Percentiles rank a stretch among this genome's conserved stretches.
Evolutionary conservation across 2,888 invertebrate genomes (phyloP).

Genomic region (Beris chalybata): DNA sequence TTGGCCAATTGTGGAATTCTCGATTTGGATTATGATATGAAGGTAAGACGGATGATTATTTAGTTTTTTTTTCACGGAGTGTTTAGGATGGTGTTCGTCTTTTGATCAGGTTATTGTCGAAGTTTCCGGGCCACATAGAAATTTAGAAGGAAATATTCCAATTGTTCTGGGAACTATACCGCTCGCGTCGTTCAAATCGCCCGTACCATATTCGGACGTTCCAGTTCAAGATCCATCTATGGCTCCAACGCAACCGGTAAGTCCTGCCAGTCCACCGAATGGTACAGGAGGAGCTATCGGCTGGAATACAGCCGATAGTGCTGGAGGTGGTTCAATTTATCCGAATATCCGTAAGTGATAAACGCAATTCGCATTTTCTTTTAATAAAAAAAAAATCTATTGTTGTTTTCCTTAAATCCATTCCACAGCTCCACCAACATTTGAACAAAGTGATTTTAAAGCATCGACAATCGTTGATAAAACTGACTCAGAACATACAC

Average conservation of each 20-base stretch:
- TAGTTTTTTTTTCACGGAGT: constrained; percentile 5
- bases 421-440: constrained; percentile 66
- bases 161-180: constrained; percentile 78
- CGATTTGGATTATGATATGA: constrained; percentile 72
- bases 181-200: constrained; percentile 59
- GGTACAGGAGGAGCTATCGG: constrained; percentile 54
- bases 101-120: constrained; percentile 62
- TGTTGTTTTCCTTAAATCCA: constrained; percentile 1
- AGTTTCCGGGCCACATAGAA: constrained; percentile 67
- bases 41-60: constrained; percentile 57
- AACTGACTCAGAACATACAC: constrained; percentile 64
- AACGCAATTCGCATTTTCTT: too few relatives aligned
- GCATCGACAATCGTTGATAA: constrained; percentile 66
- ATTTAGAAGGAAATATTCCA: constrained; percentile 66
- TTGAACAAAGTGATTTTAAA: constrained; percentile 64
- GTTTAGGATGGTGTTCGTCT: background rate
- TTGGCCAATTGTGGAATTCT: constrained; percentile 74
- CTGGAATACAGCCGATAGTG: constrained; percentile 54
- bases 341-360: constrained; percentile 59
- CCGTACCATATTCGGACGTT: constrained; percentile 52
- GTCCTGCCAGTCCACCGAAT: constrained; percentile 53
- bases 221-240: constrained; percentile 52
- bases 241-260: constrained; percentile 56
- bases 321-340: constrained; percentile 51
- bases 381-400: background rate